Evolutionary conservation across 2,888 invertebrate genomes (phyloP).

Genomic region (Tenthredo notha): DNA sequence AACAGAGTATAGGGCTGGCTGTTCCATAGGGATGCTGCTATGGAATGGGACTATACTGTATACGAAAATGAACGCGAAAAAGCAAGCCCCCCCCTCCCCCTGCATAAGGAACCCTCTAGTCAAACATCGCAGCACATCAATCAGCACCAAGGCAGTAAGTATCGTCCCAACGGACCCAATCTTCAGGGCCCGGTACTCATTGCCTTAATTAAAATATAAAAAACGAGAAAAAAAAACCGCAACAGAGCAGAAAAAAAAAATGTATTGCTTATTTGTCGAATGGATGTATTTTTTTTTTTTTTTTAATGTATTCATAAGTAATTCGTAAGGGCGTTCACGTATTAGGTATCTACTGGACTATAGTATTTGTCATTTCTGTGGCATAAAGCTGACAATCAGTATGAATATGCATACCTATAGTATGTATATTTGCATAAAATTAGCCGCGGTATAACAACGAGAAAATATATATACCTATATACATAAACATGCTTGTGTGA

Average conservation of each 20-base stretch:
- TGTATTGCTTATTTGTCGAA: not conserved
- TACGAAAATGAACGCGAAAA: slow-evolving; percentile 4
- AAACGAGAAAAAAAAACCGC: not conserved
- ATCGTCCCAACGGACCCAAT: slow-evolving; percentile 37
- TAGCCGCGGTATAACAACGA: slow-evolving; percentile 26
- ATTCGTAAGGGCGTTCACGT: not conserved
- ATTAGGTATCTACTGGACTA: not conserved
- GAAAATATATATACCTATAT: slow-evolving; percentile 10
- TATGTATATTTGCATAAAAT: slow-evolving; percentile 39
- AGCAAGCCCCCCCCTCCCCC: too few species aligned
- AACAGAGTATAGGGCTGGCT: not conserved
- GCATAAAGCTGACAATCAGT: slow-evolving; percentile 9
- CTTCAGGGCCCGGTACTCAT: slow-evolving; percentile 12
- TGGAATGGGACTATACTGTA: not conserved
- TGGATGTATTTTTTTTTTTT: not conserved
- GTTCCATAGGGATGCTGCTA: slow-evolving; percentile 24
- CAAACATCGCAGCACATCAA: slow-evolving; percentile 77
- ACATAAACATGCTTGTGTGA: not conserved
- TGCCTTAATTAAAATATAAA: not conserved
- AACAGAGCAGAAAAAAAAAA: not conserved
- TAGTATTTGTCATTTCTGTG: not conserved
- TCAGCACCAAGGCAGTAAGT: slow-evolving; percentile 72
- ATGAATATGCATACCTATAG: not conserved
- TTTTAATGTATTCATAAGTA: not conserved
- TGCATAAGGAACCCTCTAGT: slow-evolving; percentile 77